phyloP scores from a whole-genome alignment of 1,140 invertebrate species.

The Formica exsecta region DNA sequence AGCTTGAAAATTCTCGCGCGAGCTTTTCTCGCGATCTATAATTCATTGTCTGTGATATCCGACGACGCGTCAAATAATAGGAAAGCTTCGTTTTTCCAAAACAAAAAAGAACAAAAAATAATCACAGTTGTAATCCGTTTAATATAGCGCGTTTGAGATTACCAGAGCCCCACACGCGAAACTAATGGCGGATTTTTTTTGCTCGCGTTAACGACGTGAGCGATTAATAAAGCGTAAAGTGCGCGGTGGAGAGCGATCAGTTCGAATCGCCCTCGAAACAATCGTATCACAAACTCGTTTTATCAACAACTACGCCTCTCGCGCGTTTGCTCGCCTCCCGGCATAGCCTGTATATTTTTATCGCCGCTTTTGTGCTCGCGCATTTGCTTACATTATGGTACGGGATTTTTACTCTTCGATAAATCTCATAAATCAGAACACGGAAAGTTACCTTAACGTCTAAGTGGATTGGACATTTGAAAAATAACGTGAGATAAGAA shows the following conservation, averaged over 20 bases:
- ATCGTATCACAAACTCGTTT: slow-evolving; percentile 61
- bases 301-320: slow-evolving; percentile 44
- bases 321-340: neutral
- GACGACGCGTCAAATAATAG: slow-evolving; percentile 46
- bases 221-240: slow-evolving; percentile 49
- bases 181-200: slow-evolving; percentile 52
- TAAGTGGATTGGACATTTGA: slow-evolving; percentile 33
- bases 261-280: slow-evolving; percentile 50
- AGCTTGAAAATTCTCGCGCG: slow-evolving; percentile 38
- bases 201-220: slow-evolving; percentile 7
- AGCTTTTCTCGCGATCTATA: slow-evolving; percentile 20
- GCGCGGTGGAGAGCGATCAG: slow-evolving; percentile 39
- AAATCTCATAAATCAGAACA: slow-evolving; percentile 38
- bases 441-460: slow-evolving; percentile 4
- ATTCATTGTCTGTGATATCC: slow-evolving; percentile 14
- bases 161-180: neutral
- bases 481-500: slow-evolving; percentile 47
- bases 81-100: neutral
- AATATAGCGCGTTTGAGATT: slow-evolving; percentile 50
- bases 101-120: neutral
- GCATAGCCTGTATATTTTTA: slow-evolving; percentile 58
- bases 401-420: slow-evolving; percentile 27
- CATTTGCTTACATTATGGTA: slow-evolving; percentile 39
- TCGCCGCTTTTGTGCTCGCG: slow-evolving; percentile 24
- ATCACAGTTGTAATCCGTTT: slow-evolving; percentile 25